Base-by-base conservation (phyloP, 2,113 vertebrate species). In the Corynorhinus townsendii region DNA sequence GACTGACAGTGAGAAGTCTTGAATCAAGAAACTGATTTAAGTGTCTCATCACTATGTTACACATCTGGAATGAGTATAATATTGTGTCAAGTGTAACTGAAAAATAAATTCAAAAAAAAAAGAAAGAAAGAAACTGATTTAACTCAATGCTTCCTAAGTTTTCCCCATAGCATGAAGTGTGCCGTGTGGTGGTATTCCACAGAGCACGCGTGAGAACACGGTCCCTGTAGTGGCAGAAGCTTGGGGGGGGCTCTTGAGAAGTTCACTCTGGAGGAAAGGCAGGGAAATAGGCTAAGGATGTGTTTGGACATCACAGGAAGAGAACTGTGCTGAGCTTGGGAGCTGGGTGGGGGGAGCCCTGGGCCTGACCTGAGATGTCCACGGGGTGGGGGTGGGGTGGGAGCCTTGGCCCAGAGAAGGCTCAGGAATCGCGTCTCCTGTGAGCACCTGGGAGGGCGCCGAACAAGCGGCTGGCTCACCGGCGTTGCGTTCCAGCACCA, bases 401-500 rank as follows among this genome's bases (percentile, higher is more conserved):
- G 49, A 33, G n/a, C 68, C 75, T 89, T 68, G 54, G n/a, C 40
- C 30, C 9, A 7, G 12, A 28, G 38, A 66, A 35, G 30, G 33
- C 72, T 73, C 2, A 5, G 40, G 62, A 90, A 5, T 9, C 47
- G 71, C 19, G 0, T 43, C 24, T 43, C 62, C 33, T 28, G 4
- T 4, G 73, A 22, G 83, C 40, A 2, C 56, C 40, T 22, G 16
- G 3, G 33, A 26, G 64, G 30, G 8, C 11, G 5, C 54, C 1
- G 14, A 17, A 0, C 4, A 0, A 8, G 3, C 76, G 12, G n/a
- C 77, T 1, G 52, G 68, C 83, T 96, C 62, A 96, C n/a, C 1
- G 10, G 7, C 10, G 62, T 59, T 98, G 52, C 96, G 82, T 95
- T 93, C 97, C 93, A 99, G 99, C 90, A 99, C 99, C 96, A 99